These are phyloP conservation scores for Cephus pygmeus DNA, from an alignment of 2,888 invertebrate species.

Conservation along the genomic window DNA sequence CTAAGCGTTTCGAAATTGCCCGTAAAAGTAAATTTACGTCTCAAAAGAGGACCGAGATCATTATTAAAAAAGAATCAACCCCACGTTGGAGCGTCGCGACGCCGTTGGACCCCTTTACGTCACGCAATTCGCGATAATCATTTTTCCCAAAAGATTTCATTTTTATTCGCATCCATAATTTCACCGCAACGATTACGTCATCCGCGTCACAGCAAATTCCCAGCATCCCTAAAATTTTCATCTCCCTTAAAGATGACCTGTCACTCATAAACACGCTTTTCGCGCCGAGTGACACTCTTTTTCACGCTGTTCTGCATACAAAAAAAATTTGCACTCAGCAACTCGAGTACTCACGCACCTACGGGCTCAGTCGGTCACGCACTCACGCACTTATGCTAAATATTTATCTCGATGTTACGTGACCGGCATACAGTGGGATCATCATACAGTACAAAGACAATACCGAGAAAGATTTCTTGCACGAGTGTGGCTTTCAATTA, in stretches of 20 bases:
- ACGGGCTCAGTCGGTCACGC: constrained; percentile 11
- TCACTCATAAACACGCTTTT: too few species aligned
- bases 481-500: neutral
- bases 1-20: neutral
- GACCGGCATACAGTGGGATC: neutral
- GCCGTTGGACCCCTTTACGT: neutral
- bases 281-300: too few species aligned
- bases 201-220: too few species aligned
- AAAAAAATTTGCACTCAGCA: neutral
- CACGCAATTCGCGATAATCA: neutral
- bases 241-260: too few species aligned
- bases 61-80: neutral
- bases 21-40: neutral
- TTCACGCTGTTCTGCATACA: too few species aligned
- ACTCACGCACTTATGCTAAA: constrained; percentile 4
- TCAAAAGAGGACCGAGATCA: neutral
- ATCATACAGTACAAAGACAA: neutral
- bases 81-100: neutral
- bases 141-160: neutral
- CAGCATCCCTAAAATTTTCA: too few species aligned
- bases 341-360: constrained; percentile 3
- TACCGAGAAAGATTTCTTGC: neutral
- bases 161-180: neutral
- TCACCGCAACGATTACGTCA: neutral
- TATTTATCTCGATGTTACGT: neutral